phyloP scores from a whole-genome alignment of 2,113 vertebrate genomes.

The Murina feae region DNA sequence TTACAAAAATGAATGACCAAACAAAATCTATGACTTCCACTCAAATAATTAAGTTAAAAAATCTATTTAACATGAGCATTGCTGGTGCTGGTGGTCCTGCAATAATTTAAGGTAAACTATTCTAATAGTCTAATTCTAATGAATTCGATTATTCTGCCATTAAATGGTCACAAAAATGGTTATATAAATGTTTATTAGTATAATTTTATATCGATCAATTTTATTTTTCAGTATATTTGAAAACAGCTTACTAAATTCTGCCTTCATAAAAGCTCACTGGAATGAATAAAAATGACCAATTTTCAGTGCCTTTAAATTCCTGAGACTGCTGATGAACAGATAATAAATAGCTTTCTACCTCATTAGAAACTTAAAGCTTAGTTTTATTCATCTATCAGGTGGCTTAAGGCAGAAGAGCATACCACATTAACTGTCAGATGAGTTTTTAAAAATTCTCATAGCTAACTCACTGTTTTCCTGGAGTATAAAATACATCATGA shows the following conservation, averaged over 20 bases:
- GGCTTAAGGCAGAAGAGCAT: background rate
- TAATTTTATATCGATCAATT: background rate
- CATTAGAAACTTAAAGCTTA: slow-evolving; percentile 6
- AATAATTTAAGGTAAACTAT: background rate
- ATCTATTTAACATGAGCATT: background rate
- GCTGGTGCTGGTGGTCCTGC: background rate
- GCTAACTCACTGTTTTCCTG: background rate
- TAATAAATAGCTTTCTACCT: background rate
- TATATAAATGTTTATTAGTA: background rate
- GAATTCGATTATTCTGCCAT: background rate
- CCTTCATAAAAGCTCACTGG: background rate
- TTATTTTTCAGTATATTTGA: background rate
- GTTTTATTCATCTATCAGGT: slow-evolving; percentile 3
- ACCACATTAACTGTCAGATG: background rate
- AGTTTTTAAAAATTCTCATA: background rate
- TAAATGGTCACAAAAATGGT: background rate
- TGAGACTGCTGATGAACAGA: background rate
- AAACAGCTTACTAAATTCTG: background rate
- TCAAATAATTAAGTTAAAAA: background rate
- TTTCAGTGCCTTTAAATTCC: slow-evolving; percentile 1
- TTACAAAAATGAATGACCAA: background rate
- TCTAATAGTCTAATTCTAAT: background rate
- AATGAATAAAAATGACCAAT: background rate
- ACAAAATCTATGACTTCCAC: background rate
- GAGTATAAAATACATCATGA: background rate